These are phyloP conservation scores for Florisuga fusca DNA, from an alignment of 2,797 vertebrate genomes.

Conservation along the genomic window DNA sequence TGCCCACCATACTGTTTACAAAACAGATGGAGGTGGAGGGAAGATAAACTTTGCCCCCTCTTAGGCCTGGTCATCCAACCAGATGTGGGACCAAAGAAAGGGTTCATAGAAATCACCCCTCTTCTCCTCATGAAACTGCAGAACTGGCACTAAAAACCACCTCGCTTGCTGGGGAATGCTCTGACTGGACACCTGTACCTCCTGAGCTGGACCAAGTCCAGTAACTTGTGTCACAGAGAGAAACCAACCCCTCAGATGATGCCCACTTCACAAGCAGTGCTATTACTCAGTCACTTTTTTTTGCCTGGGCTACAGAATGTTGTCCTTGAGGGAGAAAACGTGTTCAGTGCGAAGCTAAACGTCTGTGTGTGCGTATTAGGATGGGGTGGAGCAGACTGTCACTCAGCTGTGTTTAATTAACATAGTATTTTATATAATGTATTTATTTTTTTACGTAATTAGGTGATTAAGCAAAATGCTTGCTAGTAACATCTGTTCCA, in stretches of 20 bases:
- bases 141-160: neutral
- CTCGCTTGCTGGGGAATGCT: neutral
- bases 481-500: conserved; percentile 59
- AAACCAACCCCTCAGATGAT: accelerated
- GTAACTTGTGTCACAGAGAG: neutral
- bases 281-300: neutral
- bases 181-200: neutral
- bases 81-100: neutral
- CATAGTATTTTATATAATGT: conserved; percentile 68
- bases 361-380: neutral
- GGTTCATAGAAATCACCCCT: neutral
- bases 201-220: neutral
- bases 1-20: conserved; percentile 3
- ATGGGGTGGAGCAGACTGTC: conserved; percentile 61
- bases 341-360: neutral
- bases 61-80: neutral
- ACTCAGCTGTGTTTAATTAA: conserved; percentile 70
- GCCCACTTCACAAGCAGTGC: neutral
- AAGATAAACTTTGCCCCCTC: neutral
- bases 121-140: neutral
- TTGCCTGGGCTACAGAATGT: neutral
- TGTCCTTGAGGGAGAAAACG: neutral
- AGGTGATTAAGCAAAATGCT: conserved; percentile 68
- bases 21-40: conserved; percentile 10
- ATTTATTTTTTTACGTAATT: conserved; percentile 71